Evolutionary conservation across 2,113 vertebrate genomes (phyloP).

Genomic region (Saguinus midas): DNA sequence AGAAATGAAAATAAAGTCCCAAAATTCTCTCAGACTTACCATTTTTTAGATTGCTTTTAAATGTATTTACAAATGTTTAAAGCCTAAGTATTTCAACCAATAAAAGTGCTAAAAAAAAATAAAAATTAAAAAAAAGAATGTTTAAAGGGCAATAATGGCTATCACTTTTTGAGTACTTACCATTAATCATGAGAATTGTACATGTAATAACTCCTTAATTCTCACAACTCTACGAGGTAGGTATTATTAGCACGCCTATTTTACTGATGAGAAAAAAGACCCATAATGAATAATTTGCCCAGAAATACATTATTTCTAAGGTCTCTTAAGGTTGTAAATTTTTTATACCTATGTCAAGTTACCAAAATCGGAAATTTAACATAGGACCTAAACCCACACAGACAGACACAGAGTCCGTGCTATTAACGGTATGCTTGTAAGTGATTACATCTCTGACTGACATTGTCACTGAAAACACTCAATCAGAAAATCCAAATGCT

Average conservation of each 20-base stretch:
- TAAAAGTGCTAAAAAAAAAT: neutral
- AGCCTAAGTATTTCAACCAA: neutral
- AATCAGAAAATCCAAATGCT: conserved; percentile 12
- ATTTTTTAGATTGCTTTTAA: conserved; percentile 1
- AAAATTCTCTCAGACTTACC: conserved; percentile 11
- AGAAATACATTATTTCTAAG: neutral
- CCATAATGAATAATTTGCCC: neutral
- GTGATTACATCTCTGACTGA: neutral
- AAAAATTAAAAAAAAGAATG: neutral
- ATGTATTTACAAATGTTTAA: neutral
- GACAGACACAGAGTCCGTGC: neutral
- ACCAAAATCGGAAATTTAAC: conserved; percentile 38
- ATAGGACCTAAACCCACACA: conserved; percentile 11
- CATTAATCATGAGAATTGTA: neutral
- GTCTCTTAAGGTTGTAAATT: neutral
- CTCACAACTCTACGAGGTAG: neutral
- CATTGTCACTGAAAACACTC: neutral
- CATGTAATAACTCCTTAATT: neutral
- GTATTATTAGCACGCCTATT: neutral
- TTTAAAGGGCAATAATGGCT: neutral
- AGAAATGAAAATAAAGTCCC: neutral
- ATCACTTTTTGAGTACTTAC: neutral
- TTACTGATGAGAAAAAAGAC: neutral
- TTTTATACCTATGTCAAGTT: neutral
- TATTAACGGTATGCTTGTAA: conserved; percentile 20